A percentile compares a stretch with the other conserved stretches of the same genome.
Evolutionary conservation across 2,888 invertebrate species (phyloP).

Genomic region (Masnerella sp.): DNA sequence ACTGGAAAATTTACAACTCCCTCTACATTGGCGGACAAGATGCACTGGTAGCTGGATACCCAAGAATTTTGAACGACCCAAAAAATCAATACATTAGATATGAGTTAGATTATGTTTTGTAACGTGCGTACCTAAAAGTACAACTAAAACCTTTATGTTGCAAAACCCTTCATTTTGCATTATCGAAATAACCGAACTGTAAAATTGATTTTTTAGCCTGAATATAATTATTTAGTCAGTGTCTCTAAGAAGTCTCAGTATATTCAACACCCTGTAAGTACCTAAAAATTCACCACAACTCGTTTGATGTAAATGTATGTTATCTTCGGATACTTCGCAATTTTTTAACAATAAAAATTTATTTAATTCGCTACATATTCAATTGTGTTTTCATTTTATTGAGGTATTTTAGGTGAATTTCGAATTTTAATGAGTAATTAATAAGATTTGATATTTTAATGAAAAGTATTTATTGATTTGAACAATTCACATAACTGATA

Average conservation of each 20-base stretch:
- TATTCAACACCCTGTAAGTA: slow-evolving; percentile 3
- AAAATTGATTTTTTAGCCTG: no score
- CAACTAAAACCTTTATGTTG: slow-evolving; percentile 1
- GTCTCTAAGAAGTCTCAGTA: neutral
- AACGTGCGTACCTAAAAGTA: slow-evolving; percentile 71
- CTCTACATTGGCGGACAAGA: slow-evolving; percentile 99
- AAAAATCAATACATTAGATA: slow-evolving; percentile 95
- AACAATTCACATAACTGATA: no score
- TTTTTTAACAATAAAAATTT: slow-evolving; percentile 7
- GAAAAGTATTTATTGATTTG: neutral
- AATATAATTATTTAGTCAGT: slow-evolving; percentile 1
- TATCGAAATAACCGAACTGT: no score
- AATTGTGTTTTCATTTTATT: neutral
- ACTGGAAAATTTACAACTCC: slow-evolving; percentile 99
- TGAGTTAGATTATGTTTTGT: slow-evolving; percentile 95
- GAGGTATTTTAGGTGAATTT: no score
- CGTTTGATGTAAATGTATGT: slow-evolving; percentile 3
- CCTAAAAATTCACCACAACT: neutral
- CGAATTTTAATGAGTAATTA: no score
- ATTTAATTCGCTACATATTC: slow-evolving; percentile 14
- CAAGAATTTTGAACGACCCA: slow-evolving; percentile 96
- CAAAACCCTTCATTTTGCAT: no score
- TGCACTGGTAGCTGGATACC: slow-evolving; percentile 97
- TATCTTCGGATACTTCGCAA: neutral
- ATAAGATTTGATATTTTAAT: neutral